A percentile compares a stretch with the other conserved stretches of the same genome.
These are phyloP conservation scores for Colostygia pectinataria DNA, from an alignment of 2,888 invertebrate species.

Conservation along the genomic window DNA sequence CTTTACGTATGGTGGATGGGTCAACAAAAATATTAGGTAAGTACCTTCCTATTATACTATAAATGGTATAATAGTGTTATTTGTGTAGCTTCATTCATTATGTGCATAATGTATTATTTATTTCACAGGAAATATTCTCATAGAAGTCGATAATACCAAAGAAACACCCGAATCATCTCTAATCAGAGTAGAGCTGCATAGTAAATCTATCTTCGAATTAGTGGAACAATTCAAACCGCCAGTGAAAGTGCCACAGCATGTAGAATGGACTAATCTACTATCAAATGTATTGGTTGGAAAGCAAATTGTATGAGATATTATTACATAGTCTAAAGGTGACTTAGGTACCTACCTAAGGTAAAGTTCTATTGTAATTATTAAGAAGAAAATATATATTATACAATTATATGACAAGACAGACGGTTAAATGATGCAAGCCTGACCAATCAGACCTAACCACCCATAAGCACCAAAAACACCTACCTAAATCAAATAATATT, in stretches of 20 bases:
- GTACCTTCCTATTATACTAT: too few relatives aligned
- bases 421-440: too few relatives aligned
- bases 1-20: too few relatives aligned
- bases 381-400: too few relatives aligned
- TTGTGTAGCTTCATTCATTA: not conserved
- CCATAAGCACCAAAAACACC: too few relatives aligned
- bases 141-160: constrained; percentile 55
- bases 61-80: too few relatives aligned
- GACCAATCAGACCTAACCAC: too few relatives aligned
- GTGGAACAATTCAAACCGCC: constrained; percentile 65
- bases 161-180: constrained; percentile 43
- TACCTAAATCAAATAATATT: not conserved
- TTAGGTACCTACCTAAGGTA: too few relatives aligned
- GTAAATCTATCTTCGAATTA: constrained; percentile 62
- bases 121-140: constrained; percentile 64
- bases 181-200: constrained; percentile 60
- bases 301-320: constrained; percentile 56
- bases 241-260: constrained; percentile 57
- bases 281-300: constrained; percentile 71
- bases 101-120: not conserved
- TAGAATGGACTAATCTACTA: constrained; percentile 68
- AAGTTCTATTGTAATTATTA: too few relatives aligned
- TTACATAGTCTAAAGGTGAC: too few relatives aligned
- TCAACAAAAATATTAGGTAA: too few relatives aligned
- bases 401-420: too few relatives aligned